Base-by-base conservation (phyloP, 1,140 invertebrate species). In the Drosophila subobscura region DNA sequence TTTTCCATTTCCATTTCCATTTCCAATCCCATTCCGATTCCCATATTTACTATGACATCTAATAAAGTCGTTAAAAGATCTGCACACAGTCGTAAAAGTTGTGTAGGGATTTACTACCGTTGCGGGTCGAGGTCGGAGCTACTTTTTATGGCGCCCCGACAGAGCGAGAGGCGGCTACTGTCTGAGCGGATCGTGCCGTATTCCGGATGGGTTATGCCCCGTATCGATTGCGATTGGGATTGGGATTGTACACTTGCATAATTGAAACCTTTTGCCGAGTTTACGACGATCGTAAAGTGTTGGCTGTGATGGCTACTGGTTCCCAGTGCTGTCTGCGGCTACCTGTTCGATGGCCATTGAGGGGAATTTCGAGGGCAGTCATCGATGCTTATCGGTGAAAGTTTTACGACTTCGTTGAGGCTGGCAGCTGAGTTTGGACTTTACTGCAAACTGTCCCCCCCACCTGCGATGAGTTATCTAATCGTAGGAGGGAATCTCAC, bases 371-470 rank as follows among this genome's bases (percentile, higher is more conserved):
- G 53, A 27, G 25, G 25, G 5, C 25, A 27, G 25, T 27, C 70
- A 79, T 79, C 66, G 80, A 77, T 85, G 72, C 58, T 77, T 72
- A 79, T 88, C 70, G 84, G 79, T 74, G 85, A 84, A 84, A 89
- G 84, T 85, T 85, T 85, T 85, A 85, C 57, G 80, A 50, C 77
- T 66, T 55, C 16, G 67, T 77, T 77, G 60, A 73, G 72, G 44
- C 77, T 66, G 77, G 77, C 80, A 80, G 71, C 60, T 51, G n/a
- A 41, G 12, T 55, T 29, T 5, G 51, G 10, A 12, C n/a, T 40
- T 20, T 51, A 59, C 20, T 7, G 47, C 50, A 20, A 20, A 20
- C 16, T 20, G 16, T 20, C 16, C 16, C 16, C 16, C 16, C 16
- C 16, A 20, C 52, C 7, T 25, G 4, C 22, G 50, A 55, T 56